Evolutionary conservation across 2,888 invertebrate species (phyloP), one percentile per base, ranked within the genome.

Genomic region (Scrobipalpa costella): DNA sequence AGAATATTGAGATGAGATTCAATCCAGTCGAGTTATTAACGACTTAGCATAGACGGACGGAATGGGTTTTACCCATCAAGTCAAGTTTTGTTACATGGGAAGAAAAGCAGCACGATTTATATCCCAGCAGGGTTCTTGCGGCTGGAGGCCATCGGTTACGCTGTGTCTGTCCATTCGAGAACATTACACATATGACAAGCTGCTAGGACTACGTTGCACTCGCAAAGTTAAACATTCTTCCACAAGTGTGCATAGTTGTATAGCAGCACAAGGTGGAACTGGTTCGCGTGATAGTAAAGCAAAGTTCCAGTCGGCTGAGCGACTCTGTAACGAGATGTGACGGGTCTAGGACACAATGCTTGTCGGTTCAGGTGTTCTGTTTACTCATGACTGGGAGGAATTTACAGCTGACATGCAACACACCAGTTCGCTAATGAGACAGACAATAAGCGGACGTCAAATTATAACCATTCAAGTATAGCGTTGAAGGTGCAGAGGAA

Each of bases 321-420:
- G 70, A 67, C 71, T 74, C 74, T 73, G 66, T 83, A 83, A 85
- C 74, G 74, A 82, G 76, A 69, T 81, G 73, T 78, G 84, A 84
- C 82, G 75, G 78, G 73, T 83, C 75, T 84, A 81, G 81, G 79
- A 79, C 77, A 79, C 76, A 79, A 76, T 76, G 73, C 73, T 68
- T 77, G 75, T 74, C 74, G 69, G 74, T 72, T 80, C 80, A 81
- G 81, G 82, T 83, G 77, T 77, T 76, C 71, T 83, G 77, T 77
- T 75, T 71, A 72, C 68, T 74, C 73, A 67, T 69, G 71, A 71
- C 71, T 71, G 71, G 63, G 69, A 71, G 71, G 76, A 76, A 78
- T 76, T 71, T 67, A 67, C 65, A 68, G 64, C 67, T 62, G 62
- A 62, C 58, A 63, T 63, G 64, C 61, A 61, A 66, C 47, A 59